phyloP scores from a whole-genome alignment of 2,113 vertebrate genomes.

The Gavia stellata region DNA sequence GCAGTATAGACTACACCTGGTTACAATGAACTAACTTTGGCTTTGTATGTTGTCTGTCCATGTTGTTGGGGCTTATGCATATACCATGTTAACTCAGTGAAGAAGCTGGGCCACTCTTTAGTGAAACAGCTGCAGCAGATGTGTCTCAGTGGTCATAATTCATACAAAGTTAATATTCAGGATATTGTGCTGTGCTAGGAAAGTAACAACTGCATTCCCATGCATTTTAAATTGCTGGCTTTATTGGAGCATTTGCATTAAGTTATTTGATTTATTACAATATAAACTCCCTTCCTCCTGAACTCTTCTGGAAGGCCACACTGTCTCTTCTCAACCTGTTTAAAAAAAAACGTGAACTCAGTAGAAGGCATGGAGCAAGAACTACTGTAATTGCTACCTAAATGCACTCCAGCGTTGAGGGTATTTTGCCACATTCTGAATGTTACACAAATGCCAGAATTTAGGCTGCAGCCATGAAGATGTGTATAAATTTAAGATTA shows the following conservation, averaged over 20 bases:
- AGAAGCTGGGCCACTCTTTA: background rate
- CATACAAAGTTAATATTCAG: background rate
- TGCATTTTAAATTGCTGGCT: background rate
- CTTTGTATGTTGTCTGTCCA: background rate
- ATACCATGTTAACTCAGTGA: rapidly evolving
- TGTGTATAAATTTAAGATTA: background rate
- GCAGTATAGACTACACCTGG: rapidly evolving
- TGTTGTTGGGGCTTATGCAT: rapidly evolving
- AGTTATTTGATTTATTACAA: background rate
- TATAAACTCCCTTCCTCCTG: background rate
- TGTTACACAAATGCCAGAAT: too few species aligned
- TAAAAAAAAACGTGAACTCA: background rate
- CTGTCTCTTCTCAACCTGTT: background rate
- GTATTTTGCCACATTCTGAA: background rate
- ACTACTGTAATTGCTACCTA: background rate
- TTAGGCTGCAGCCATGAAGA: background rate
- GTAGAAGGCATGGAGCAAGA: background rate
- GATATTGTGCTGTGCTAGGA: background rate
- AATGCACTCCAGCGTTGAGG: background rate
- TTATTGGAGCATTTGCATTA: background rate
- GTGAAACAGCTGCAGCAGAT: background rate
- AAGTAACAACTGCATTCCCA: background rate
- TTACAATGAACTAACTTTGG: background rate
- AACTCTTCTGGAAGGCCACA: background rate
- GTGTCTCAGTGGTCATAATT: background rate